Evolutionary conservation across 1,140 invertebrate genomes (phyloP).

Genomic region (Coelopa frigida): DNA sequence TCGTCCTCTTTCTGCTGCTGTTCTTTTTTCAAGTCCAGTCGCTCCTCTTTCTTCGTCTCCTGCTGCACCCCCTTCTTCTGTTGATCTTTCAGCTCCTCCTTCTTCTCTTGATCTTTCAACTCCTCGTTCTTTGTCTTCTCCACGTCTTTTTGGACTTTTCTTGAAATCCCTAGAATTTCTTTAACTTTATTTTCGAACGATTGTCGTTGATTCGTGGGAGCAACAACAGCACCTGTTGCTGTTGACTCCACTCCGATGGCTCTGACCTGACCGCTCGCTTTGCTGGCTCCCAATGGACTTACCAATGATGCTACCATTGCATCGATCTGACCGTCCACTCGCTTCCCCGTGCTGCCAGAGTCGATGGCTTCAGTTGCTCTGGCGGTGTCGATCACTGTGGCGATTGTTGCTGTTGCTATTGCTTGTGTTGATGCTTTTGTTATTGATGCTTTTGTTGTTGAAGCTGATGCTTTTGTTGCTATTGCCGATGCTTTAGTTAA

Average conservation of each 20-base stretch:
- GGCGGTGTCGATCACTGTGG: constrained; percentile 12
- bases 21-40: too few species aligned
- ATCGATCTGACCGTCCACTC: background rate
- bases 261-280: constrained; percentile 19
- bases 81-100: too few species aligned
- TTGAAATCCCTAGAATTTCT: background rate
- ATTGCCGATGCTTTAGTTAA: background rate
- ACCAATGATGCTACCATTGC: constrained; percentile 1
- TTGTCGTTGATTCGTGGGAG: background rate
- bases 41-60: too few species aligned
- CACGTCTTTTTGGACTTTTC: too few species aligned
- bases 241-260: constrained; percentile 1
- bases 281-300: constrained; percentile 26
- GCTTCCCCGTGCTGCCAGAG: constrained; percentile 1
- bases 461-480: constrained; percentile 2
- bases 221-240: constrained; percentile 1
- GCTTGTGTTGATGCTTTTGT: constrained; percentile 8
- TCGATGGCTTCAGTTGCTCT: constrained; percentile 5
- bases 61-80: too few species aligned
- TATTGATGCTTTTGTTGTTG: constrained; percentile 4
- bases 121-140: too few species aligned
- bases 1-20: too few species aligned
- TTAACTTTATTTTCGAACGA: background rate
- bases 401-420: constrained; percentile 12
- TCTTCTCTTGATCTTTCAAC: background rate